Evolutionary conservation across 37 sponge, comb jelly and placozoan species (phyloP).

Genomic region (Aplysina aerophoba): DNA sequence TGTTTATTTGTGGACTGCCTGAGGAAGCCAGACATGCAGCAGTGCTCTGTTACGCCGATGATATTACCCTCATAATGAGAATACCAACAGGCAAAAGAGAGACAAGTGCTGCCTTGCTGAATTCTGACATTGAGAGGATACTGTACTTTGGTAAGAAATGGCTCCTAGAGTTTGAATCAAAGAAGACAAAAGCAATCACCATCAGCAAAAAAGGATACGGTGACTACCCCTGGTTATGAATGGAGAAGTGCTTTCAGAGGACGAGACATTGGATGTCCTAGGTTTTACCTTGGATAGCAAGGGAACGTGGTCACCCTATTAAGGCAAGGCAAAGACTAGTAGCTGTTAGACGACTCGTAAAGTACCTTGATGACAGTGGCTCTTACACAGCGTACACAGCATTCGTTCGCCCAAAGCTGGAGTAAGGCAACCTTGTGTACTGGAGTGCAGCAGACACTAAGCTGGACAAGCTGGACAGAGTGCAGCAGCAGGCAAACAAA

Average conservation of each 20-base stretch:
- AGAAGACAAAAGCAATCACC: slow-evolving; percentile 25
- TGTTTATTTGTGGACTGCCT: background rate
- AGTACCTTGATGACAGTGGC: slow-evolving; percentile 2
- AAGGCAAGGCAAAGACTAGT: slow-evolving; percentile 15
- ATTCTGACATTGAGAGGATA: background rate
- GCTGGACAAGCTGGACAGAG: background rate
- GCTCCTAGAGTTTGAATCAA: background rate
- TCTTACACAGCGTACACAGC: background rate
- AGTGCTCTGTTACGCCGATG: slow-evolving; percentile 1
- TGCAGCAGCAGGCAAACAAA: background rate
- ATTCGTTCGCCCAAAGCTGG: background rate
- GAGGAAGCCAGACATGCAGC: slow-evolving; percentile 3
- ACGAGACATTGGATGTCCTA: slow-evolving; percentile 2
- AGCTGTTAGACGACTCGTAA: background rate
- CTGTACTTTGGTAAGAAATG: background rate
- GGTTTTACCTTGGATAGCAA: slow-evolving; percentile 21
- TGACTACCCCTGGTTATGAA: slow-evolving; percentile 4
- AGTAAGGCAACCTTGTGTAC: background rate
- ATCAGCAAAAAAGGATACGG: slow-evolving; percentile 4
- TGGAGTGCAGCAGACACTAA: slow-evolving; percentile 3
- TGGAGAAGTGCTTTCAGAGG: background rate
- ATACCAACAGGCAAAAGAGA: slow-evolving; percentile 8
- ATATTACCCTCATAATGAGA: background rate
- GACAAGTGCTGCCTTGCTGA: slow-evolving; percentile 4
- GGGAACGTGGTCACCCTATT: slow-evolving; percentile 1